Evolutionary conservation across 2,113 vertebrate genomes (phyloP).

Genomic region (Erythrocercus mccallii): DNA sequence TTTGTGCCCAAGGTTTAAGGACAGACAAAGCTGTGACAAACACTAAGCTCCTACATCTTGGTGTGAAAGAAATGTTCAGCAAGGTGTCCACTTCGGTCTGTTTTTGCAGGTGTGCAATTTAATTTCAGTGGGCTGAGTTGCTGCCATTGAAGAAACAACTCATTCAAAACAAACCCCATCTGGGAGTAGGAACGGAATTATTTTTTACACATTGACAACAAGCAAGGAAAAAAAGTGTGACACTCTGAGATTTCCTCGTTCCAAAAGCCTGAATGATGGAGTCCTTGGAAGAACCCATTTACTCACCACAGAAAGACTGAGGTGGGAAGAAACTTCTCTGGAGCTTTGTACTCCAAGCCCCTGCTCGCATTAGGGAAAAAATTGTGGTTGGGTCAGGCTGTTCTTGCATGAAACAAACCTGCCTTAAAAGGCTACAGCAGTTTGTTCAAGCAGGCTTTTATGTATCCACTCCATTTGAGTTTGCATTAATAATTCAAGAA

Average conservation of each 20-base stretch:
- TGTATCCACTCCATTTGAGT: background rate
- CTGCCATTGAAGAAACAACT: background rate
- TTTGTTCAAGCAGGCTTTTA: background rate
- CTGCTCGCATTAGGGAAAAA: background rate
- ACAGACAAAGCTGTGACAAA: background rate
- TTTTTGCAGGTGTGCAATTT: background rate
- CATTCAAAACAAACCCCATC: background rate
- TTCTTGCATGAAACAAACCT: background rate
- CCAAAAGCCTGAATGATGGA: background rate
- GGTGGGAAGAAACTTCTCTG: background rate
- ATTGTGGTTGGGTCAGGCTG: background rate
- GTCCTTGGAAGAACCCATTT: background rate
- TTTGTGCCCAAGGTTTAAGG: background rate
- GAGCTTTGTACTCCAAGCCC: background rate
- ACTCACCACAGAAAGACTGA: background rate
- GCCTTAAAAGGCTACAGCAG: background rate
- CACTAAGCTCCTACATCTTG: background rate
- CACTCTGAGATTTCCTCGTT: background rate
- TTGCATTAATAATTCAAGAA: slow-evolving; percentile 12
- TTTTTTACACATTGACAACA: background rate
- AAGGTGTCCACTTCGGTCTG: background rate
- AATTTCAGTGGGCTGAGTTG: background rate
- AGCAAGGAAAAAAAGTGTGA: background rate
- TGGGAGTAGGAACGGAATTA: background rate
- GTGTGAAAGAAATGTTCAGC: background rate